These are phyloP conservation scores for Chromoteleia sp. DNA, from an alignment of 2,888 invertebrate genomes.

Conservation along the genomic window DNA sequence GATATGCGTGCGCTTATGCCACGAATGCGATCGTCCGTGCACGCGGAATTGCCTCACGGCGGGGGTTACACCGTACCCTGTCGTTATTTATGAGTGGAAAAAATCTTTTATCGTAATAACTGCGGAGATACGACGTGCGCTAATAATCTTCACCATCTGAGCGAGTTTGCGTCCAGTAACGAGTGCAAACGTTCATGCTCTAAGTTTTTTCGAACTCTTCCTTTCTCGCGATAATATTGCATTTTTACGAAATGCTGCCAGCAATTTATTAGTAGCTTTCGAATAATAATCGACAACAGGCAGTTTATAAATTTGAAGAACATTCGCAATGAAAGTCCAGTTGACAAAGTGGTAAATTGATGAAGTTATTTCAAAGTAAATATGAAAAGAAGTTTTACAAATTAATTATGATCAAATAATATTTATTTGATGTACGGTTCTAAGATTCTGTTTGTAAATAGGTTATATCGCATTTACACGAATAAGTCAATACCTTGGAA, in stretches of 20 bases:
- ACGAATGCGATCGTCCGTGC: slow-evolving; percentile 75
- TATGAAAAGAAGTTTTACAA: background rate
- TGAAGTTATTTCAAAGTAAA: background rate
- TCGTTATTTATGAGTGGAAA: slow-evolving; percentile 80
- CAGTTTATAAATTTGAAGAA: slow-evolving; percentile 28
- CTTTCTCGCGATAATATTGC: slow-evolving; percentile 24
- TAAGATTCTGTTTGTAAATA: too few relatives aligned
- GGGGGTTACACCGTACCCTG: slow-evolving; percentile 77
- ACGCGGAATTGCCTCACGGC: slow-evolving; percentile 78
- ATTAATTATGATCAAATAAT: too few relatives aligned
- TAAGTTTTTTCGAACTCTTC: slow-evolving; percentile 11
- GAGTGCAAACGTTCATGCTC: slow-evolving; percentile 74
- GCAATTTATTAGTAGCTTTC: slow-evolving; percentile 37
- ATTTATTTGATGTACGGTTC: too few relatives aligned
- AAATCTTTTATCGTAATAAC: slow-evolving; percentile 82
- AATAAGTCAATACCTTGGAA: too few relatives aligned
- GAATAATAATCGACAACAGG: slow-evolving; percentile 11
- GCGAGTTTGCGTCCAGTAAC: slow-evolving; percentile 66
- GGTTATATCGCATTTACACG: too few relatives aligned
- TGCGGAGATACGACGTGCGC: slow-evolving; percentile 75
- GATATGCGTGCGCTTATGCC: slow-evolving; percentile 70
- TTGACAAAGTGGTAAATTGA: slow-evolving; percentile 22
- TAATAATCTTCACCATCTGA: slow-evolving; percentile 70
- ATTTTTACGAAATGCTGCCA: slow-evolving; percentile 22
- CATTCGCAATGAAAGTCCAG: slow-evolving; percentile 4